A percentile compares a stretch with the other conserved stretches of the same genome.
These are phyloP conservation scores for Distichodus sexfasciatus DNA, from an alignment of 2,797 vertebrate species.

Conservation along the genomic window DNA sequence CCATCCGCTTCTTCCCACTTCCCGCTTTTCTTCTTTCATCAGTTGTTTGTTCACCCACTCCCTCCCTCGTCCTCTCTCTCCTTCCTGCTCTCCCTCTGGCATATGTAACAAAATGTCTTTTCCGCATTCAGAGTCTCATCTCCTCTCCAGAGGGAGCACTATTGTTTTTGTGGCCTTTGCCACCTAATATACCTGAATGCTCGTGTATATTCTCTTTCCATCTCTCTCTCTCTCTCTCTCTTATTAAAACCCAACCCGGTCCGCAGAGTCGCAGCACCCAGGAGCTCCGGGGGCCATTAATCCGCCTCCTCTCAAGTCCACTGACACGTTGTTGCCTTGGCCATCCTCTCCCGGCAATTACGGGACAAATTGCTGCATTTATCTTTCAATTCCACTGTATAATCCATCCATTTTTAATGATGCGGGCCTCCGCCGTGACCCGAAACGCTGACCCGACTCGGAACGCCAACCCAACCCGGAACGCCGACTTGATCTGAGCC, in stretches of 20 bases:
- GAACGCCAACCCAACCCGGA: neutral
- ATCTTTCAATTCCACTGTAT: conserved; percentile 51
- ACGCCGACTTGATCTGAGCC: neutral
- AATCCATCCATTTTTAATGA: conserved; percentile 46
- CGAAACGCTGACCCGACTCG: neutral
- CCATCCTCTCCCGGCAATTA: conserved; percentile 59
- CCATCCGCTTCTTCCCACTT: conserved; percentile 29
- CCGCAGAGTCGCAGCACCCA: conserved; percentile 54
- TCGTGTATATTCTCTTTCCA: conserved; percentile 13
- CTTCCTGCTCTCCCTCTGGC: neutral
- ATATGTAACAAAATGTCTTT: neutral
- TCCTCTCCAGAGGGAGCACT: conserved; percentile 26
- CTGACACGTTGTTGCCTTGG: conserved; percentile 57
- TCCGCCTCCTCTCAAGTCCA: conserved; percentile 63
- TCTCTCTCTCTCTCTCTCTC: conserved; percentile 48
- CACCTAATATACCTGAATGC: conserved; percentile 30
- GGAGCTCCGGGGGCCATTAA: conserved; percentile 64
- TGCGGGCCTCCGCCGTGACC: conserved; percentile 22
- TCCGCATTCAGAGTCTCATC: neutral
- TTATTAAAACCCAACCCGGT: conserved; percentile 65
- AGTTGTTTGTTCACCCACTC: neutral
- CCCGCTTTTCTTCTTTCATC: conserved; percentile 10
- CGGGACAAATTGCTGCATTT: conserved; percentile 64
- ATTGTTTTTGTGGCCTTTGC: conserved; percentile 39
- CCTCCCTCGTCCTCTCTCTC: neutral